Percentiles rank a stretch among this genome's conserved stretches.
Conservation (phyloP, 2,113 vertebrate species). For the Ciconia stormi region DNA sequence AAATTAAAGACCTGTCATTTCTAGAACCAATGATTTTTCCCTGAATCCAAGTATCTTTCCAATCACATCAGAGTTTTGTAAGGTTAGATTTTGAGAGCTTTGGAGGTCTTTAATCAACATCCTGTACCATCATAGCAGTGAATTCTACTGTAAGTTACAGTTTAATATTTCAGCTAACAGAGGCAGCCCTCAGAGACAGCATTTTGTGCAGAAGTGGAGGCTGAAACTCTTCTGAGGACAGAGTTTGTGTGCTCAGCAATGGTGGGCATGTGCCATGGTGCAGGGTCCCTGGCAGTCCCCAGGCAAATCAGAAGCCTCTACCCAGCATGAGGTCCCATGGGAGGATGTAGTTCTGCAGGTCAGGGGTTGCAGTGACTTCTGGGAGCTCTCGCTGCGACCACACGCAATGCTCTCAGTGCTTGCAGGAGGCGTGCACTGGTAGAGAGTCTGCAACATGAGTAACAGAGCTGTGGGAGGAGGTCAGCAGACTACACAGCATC, state of each 20-base stretch:
- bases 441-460: not conserved
- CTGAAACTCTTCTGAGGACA: not conserved
- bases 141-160: not conserved
- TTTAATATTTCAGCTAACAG: not conserved
- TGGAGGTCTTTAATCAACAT: not conserved
- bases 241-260: not conserved
- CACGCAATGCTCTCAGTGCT: not conserved
- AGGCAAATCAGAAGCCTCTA: not conserved
- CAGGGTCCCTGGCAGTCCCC: not conserved
- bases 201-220: not conserved
- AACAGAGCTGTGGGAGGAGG: not conserved
- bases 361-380: not conserved
- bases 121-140: not conserved
- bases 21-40: not conserved
- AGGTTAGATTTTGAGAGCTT: not conserved
- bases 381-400: not conserved
- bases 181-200: not conserved
- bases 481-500: not conserved
- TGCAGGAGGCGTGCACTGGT: not conserved
- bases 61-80: not conserved
- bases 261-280: accelerated
- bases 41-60: not conserved
- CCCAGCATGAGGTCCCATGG: not conserved
- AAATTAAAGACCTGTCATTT: not conserved
- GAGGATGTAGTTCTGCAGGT: not conserved